Evolutionary conservation across 1,140 invertebrate genomes (phyloP), one percentile per base, ranked within the genome.

Genomic region (Ips nitidus): DNA sequence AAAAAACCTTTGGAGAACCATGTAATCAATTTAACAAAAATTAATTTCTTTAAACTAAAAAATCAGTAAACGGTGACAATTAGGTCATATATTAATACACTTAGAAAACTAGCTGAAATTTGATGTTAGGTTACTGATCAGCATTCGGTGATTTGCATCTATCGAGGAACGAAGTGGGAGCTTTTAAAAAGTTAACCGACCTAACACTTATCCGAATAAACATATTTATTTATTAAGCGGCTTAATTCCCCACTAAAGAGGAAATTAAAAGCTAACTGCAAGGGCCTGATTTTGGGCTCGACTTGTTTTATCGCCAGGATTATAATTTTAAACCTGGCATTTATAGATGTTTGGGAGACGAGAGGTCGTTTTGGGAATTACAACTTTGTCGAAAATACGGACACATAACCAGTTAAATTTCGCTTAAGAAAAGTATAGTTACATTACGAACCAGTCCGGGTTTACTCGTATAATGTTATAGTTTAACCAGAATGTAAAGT

Each of bases 151-250:
- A 22, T 22, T 22, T 22, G 22, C 22, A 22, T 22, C 22, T 22
- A 22, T 22, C 8, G 52, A 42, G 8, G 57, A 37, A 37, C 36
- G 8, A 59, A 42, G 53, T n/a, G 57, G 39, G 57, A 56, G n/a
- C n/a, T 42, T 61, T 47, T 62, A 69, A 69, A 69, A 63, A 69
- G 67, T 69, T 69, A 69, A 69, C 60, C 57, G 43, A 57, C 37
- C 67, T 57, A 57, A 42, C 67, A 69, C 60, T 69, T 69, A 69
- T 69, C 58, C 22, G 60, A 62, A 58, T 70, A 68, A 66, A 70
- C 61, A 64, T 70, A 56, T 70, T 70, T 64, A 70, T 70, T 64
- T 70, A 70, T 70, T 70, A 63, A 64, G 60, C 45, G 52, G 68
- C 60, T 56, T 70, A 70, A 52, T 64, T 63, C 38, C 39, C 41